phyloP scores from a whole-genome alignment of 1,140 invertebrate genomes.

The Sitobion miscanthi region DNA sequence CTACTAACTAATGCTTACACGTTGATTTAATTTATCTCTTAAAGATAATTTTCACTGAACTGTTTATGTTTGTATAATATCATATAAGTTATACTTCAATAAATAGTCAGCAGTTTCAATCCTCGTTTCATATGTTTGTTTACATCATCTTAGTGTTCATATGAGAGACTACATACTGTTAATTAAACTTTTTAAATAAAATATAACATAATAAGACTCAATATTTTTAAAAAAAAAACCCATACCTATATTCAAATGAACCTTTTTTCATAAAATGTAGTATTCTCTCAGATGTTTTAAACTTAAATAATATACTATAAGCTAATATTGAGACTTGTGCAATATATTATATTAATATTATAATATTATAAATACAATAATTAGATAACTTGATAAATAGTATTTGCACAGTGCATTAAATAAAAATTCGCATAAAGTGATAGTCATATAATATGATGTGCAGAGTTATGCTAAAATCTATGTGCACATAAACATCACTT shows the following conservation, averaged over 20 bases:
- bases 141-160: neutral
- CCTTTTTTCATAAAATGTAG: neutral
- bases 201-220: neutral
- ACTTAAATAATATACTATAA: neutral
- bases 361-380: neutral
- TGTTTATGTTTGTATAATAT: neutral
- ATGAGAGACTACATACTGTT: neutral
- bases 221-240: neutral
- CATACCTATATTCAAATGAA: neutral
- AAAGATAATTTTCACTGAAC: neutral
- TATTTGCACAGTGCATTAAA: neutral
- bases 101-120: constrained; percentile 9
- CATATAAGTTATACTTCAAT: neutral
- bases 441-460: neutral
- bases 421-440: neutral
- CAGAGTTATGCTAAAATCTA: neutral
- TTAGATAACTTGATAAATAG: neutral
- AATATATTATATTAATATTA: no score
- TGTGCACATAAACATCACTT: neutral
- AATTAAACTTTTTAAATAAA: neutral
- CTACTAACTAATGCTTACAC: neutral
- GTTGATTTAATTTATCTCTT: neutral
- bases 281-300: neutral
- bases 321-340: neutral
- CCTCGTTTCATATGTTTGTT: neutral